Evolutionary conservation across 1,140 invertebrate species (phyloP), one percentile per base, ranked within the genome.

Genomic region (Scaptomyza pallida): DNA sequence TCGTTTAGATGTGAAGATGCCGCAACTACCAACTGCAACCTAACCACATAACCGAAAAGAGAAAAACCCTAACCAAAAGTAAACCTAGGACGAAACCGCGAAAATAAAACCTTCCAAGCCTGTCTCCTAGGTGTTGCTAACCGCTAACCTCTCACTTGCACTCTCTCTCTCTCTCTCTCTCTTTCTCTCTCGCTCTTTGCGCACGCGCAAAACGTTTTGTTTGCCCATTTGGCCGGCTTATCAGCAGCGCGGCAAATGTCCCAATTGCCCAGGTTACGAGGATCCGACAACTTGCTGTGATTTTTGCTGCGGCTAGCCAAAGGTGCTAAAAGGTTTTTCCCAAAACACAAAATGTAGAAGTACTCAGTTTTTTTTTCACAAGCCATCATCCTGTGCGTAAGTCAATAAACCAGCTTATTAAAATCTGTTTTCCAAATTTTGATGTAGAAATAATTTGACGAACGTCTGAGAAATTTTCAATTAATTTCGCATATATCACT

Each of bases 321-420:
- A 86, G 70, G 81, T 86, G 81, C 82, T 86, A 86, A 86, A 88
- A 86, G 82, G 82, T 86, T 86, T 86, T 86, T 86, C 43, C 69
- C 63, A 17, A 67, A 54, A 26, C 10, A n/a, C 48, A 50, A 41
- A 41, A n/a, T n/a, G 26, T 2, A 45, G 12, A 52, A 26, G 48
- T 55, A 23, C 67, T 23, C n/a, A n/a, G n/a, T n/a, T n/a, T n/a
- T n/a, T n/a, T n/a, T n/a, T n/a, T n/a, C n/a, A n/a, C n/a, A n/a
- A n/a, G n/a, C n/a, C n/a, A n/a, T n/a, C n/a, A n/a, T n/a, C n/a
- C 16, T 12, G 30, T 15, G 43, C 33, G 23, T 50, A 19, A 40
- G 57, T 35, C 48, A 50, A 54, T 35, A 54, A 17, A 54, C 19
- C 12, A 54, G 41, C n/a, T 4, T 13, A 55, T 19, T 13, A 41